phyloP scores from a whole-genome alignment of 2,113 vertebrate species.

The Lepidothrix coronata region DNA sequence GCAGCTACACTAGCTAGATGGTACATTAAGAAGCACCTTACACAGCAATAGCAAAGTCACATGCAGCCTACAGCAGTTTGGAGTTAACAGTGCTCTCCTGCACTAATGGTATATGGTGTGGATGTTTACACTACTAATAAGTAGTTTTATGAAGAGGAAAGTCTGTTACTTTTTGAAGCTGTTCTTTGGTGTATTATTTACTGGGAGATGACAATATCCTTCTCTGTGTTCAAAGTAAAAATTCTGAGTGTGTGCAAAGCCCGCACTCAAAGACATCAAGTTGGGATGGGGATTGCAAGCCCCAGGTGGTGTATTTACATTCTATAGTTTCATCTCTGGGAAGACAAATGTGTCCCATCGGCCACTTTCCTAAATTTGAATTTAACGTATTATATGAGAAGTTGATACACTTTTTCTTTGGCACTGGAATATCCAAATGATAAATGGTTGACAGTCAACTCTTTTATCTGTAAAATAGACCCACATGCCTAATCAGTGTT shows the following conservation, averaged over 20 bases:
- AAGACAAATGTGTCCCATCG: background rate
- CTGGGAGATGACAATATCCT: background rate
- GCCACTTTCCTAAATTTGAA: background rate
- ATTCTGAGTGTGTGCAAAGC: background rate
- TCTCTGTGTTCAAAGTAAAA: background rate
- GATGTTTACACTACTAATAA: background rate
- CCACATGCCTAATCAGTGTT: background rate
- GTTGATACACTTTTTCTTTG: background rate
- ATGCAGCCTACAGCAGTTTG: background rate
- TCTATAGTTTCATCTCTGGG: background rate
- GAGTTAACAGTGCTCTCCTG: background rate
- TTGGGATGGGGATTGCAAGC: background rate
- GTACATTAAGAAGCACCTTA: background rate
- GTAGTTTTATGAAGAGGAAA: background rate
- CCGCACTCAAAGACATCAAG: background rate
- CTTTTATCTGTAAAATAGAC: background rate
- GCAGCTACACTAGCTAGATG: background rate
- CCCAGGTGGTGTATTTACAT: background rate
- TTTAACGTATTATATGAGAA: background rate
- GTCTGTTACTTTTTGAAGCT: background rate
- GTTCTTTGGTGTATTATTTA: background rate
- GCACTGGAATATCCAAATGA: background rate
- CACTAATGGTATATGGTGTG: background rate
- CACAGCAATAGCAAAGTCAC: background rate
- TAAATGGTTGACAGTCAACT: background rate